phyloP scores from a whole-genome alignment of 2,113 vertebrate species.

The Catharus fuscescens region DNA sequence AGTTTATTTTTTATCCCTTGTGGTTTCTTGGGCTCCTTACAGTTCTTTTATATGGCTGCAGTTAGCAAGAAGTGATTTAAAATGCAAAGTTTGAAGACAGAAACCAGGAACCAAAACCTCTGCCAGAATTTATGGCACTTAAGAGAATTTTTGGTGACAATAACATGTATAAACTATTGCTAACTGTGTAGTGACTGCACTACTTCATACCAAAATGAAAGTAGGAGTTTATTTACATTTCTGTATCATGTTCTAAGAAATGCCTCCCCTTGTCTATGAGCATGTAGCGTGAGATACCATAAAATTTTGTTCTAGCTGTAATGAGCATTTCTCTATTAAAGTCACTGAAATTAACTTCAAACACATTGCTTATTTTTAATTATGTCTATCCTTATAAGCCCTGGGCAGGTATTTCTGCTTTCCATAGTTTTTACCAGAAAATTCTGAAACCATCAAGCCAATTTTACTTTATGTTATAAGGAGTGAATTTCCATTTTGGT shows the following conservation, averaged over 20 bases:
- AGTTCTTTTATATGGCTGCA: neutral
- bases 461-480: neutral
- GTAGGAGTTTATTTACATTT: neutral
- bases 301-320: neutral
- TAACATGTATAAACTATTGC: neutral
- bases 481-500: neutral
- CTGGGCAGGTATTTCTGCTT: neutral
- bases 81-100: neutral
- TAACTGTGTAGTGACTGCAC: neutral
- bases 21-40: neutral
- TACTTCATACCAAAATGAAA: neutral
- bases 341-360: neutral
- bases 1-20: neutral
- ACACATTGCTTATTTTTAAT: neutral
- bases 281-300: neutral
- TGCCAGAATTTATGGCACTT: neutral
- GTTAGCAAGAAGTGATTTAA: neutral
- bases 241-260: neutral
- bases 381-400: neutral
- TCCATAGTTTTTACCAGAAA: neutral
- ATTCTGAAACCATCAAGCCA: neutral
- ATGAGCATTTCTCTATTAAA: neutral
- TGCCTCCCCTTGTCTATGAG: neutral
- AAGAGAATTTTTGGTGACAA: neutral
- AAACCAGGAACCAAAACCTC: neutral